Percentiles rank a stretch among this genome's conserved stretches.
Evolutionary conservation across 2,113 vertebrate genomes (phyloP).

Genomic region (Aepyceros melampus): DNA sequence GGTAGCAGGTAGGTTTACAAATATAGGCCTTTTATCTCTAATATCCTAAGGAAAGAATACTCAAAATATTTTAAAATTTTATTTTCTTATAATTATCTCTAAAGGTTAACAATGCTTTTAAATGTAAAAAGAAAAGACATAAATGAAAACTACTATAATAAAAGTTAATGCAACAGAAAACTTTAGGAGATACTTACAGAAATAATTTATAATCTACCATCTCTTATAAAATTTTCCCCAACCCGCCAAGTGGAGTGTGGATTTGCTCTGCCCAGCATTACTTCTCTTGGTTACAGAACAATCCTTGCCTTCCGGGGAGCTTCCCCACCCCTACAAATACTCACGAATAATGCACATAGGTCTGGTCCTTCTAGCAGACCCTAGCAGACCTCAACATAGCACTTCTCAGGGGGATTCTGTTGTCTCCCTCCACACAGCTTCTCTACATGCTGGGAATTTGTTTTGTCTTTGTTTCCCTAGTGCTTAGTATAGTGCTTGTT

Average conservation of each 20-base stretch:
- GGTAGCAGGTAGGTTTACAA: not conserved
- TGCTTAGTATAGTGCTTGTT: not conserved
- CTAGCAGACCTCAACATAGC: not conserved
- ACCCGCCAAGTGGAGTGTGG: not conserved
- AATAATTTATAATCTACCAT: not conserved
- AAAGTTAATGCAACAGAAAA: not conserved
- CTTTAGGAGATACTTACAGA: not conserved
- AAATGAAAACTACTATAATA: not conserved
- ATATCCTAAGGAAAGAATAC: not conserved
- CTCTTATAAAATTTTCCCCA: not conserved
- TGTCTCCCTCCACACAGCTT: not conserved
- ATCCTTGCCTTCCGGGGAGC: not conserved
- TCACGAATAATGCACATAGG: not conserved
- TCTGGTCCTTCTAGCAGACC: not conserved
- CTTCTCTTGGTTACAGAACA: not conserved
- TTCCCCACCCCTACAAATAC: not conserved
- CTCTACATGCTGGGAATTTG: not conserved
- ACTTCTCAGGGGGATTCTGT: not conserved
- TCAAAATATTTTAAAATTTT: not conserved
- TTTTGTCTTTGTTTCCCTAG: not conserved
- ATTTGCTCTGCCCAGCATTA: not conserved
- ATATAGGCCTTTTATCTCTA: not conserved
- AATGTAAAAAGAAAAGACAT: not conserved
- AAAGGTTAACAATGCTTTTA: not conserved
- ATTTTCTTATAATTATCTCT: slow-evolving; percentile 19